These are phyloP conservation scores for Scomberomorus guttatus DNA, from an alignment of 2,797 vertebrate species.

Conservation along the genomic window DNA sequence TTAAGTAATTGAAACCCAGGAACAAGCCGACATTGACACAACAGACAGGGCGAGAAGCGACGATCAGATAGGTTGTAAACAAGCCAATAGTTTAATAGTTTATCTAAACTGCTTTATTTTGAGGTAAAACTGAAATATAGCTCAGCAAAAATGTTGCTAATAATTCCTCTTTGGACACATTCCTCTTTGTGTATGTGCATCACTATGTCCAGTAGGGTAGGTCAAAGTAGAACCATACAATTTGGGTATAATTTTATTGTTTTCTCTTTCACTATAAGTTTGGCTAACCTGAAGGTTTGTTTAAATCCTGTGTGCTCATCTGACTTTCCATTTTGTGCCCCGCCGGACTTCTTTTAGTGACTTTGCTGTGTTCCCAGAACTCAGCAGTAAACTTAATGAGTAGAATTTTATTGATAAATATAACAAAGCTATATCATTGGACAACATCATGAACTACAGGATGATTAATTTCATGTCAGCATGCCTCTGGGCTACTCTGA, in stretches of 20 bases:
- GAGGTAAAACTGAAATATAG: too few species aligned
- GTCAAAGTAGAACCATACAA: conserved; percentile 16
- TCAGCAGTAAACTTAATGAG: not conserved
- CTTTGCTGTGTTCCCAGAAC: not conserved
- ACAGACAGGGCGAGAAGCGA: not conserved
- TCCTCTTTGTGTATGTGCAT: not conserved
- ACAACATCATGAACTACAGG: conserved; percentile 5
- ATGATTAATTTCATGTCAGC: conserved; percentile 21
- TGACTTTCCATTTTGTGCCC: too few species aligned
- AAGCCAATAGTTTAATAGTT: not conserved
- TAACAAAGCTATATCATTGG: not conserved
- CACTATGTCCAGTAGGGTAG: not conserved
- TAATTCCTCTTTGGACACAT: too few species aligned
- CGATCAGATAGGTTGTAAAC: not conserved
- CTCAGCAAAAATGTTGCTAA: too few species aligned
- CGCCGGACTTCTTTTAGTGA: not conserved
- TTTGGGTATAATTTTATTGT: not conserved
- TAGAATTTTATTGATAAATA: conserved; percentile 3
- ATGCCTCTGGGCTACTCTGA: not conserved
- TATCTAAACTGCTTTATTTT: not conserved
- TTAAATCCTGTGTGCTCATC: not conserved
- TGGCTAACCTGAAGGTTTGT: not conserved
- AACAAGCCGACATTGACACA: not conserved
- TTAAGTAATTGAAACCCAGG: not conserved
- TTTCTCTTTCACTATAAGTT: not conserved